A percentile compares a stretch with the other conserved stretches of the same genome.
Conservation (phyloP, 2,797 vertebrate species). For the Alcedo quadribrachys region DNA sequence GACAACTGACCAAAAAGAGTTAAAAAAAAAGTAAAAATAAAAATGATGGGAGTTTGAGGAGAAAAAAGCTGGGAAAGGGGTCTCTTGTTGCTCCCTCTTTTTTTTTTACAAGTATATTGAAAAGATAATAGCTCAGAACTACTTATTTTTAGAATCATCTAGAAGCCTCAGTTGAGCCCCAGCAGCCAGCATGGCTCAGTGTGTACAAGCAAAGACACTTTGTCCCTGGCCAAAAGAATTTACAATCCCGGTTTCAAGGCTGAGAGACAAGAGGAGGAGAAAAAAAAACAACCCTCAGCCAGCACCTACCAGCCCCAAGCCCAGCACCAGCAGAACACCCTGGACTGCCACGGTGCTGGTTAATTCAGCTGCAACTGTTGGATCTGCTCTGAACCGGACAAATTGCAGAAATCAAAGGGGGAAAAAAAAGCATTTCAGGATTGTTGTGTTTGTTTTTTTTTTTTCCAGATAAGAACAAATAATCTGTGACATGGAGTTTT, state of each 20-base stretch:
- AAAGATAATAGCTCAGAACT: neutral
- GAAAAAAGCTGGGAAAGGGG: neutral
- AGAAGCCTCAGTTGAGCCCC: neutral
- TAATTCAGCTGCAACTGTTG: neutral
- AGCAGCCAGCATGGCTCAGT: neutral
- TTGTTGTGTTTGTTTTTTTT: neutral
- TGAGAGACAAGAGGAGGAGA: neutral
- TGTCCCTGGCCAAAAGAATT: neutral
- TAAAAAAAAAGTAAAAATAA: neutral
- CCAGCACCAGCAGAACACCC: neutral
- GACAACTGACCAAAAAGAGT: neutral
- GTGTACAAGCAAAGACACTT: neutral
- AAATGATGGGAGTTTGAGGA: neutral
- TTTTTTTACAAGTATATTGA: neutral
- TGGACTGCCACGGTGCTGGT: fast-evolving
- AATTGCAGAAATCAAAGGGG: neutral
- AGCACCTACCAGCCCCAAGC: neutral
- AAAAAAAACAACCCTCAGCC: neutral
- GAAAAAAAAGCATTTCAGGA: neutral
- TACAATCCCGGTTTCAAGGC: neutral
- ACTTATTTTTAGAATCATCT: neutral
- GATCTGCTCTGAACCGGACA: neutral
- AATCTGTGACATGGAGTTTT: neutral
- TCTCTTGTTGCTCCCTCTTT: neutral
- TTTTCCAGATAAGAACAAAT: neutral